phyloP scores from a whole-genome alignment of 35 echinoderm and acorn worm genomes.

The Patiria miniata region DNA sequence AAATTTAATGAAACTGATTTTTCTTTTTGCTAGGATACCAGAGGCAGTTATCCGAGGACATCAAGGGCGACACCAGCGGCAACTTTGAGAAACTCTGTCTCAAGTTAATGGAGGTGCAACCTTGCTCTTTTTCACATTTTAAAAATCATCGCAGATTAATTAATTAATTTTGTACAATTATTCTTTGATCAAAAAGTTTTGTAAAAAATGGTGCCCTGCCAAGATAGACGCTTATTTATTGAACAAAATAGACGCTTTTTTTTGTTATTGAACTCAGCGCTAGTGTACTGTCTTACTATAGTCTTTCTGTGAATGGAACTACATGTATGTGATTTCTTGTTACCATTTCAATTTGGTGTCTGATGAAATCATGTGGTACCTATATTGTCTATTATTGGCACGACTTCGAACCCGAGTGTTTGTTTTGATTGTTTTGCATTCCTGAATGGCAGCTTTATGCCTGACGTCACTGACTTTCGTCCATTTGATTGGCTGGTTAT shows the following conservation, averaged over 20 bases:
- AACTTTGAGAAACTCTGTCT: constrained; percentile 54
- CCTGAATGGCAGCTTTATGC: neutral
- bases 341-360: too few relatives aligned
- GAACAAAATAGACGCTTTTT: neutral
- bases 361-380: neutral
- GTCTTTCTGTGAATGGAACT: too few relatives aligned
- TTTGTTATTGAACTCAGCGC: too few relatives aligned
- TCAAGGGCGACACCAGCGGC: constrained; percentile 47
- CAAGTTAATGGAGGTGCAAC: constrained; percentile 45
- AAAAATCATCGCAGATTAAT: neutral
- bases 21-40: neutral
- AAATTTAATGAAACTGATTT: neutral
- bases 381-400: neutral
- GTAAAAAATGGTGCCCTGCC: too few relatives aligned
- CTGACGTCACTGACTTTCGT: neutral
- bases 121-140: neutral
- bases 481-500: neutral
- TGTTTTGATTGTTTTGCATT: neutral
- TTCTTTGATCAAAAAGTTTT: neutral
- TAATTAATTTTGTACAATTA: neutral
- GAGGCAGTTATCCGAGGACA: constrained; percentile 32
- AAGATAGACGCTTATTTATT: too few relatives aligned
- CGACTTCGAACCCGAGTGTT: neutral
- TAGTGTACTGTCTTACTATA: too few relatives aligned
- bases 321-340: too few relatives aligned